Percentiles rank a stretch among this genome's conserved stretches.
Conservation (phyloP, 2,888 invertebrate species). For the Crematogaster levior region DNA sequence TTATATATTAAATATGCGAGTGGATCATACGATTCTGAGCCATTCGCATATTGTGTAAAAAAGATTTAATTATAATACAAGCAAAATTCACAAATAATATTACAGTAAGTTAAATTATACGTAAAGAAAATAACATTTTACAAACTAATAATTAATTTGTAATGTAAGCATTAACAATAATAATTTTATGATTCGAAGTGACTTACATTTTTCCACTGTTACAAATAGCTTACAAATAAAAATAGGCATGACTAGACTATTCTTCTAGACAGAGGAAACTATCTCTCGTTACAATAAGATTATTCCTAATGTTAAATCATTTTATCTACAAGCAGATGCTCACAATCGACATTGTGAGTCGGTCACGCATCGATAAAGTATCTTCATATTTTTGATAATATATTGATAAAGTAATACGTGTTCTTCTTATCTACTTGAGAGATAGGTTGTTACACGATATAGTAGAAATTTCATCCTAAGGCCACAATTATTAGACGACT, state of each 20-base stretch:
- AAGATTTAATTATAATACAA: slow-evolving; percentile 1
- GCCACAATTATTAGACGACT: background rate
- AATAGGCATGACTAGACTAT: background rate
- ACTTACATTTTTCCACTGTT: background rate
- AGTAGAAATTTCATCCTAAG: background rate
- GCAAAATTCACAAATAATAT: background rate
- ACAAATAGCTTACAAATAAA: background rate
- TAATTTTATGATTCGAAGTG: background rate
- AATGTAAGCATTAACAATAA: background rate
- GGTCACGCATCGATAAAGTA: slow-evolving; percentile 12
- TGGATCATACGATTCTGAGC: background rate
- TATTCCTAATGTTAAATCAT: slow-evolving; percentile 5
- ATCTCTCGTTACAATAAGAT: background rate
- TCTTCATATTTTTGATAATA: slow-evolving; percentile 12
- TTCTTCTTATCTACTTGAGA: slow-evolving; percentile 32
- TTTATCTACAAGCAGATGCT: slow-evolving; percentile 4
- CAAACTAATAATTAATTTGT: background rate
- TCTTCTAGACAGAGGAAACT: background rate
- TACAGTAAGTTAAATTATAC: background rate
- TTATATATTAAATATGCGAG: slow-evolving; percentile 17
- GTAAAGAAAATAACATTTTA: background rate
- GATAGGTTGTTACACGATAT: slow-evolving; percentile 20
- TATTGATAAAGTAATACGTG: slow-evolving; percentile 24
- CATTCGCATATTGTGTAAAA: slow-evolving; percentile 5
- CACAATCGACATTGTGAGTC: background rate